Base-by-base conservation (phyloP, 2,888 invertebrate species). In the Schizotus pectinicornis region DNA sequence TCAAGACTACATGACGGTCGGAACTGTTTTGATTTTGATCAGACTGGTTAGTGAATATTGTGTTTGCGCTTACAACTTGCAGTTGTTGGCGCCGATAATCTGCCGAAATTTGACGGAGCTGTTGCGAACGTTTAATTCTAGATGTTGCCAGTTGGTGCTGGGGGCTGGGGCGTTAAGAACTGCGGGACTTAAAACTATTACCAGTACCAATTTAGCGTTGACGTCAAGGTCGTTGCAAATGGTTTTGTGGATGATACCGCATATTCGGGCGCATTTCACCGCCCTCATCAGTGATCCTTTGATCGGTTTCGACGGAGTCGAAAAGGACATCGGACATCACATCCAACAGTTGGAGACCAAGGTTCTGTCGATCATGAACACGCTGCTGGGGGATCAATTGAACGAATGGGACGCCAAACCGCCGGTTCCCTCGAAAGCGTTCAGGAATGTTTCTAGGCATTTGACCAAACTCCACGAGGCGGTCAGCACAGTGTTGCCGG, bases 161-260 rank as follows among this genome's bases (percentile, higher is more conserved):
- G 98, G 98, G 38, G 98, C 98, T 36, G 98, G 98, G 38, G 98
- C 99, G 5, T 86, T 98, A 74, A 92, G 94, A 74, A 90, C 95
- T 63, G 96, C 96, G 34, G 98, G 98, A 3, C 81, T 95, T 50
- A 94, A 94, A 81, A 95, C 94, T 22, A 97, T 97, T 64, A 95
- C 97, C 3, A 96, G 94, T 70, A 92, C 93, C 33, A 97, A 98
- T 81, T 83, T 99, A 70, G 96, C 93, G 7, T 80, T 95, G 64
- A 91, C 93, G 0, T 91, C 92, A 8, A 84, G 94, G 68, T 92
- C 93, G 31, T 79, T 95, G 32, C 92, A 94, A 72, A 84, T 95
- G 14, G 83, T 95, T 41, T 80, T 92, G 51, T 92, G 91, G 90
- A 81, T 92, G 63, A 81, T 93, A 73, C 91, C 91, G 1, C 85